Conservation (phyloP, 2,797 vertebrate species). For the Hippoglossus hippoglossus region DNA sequence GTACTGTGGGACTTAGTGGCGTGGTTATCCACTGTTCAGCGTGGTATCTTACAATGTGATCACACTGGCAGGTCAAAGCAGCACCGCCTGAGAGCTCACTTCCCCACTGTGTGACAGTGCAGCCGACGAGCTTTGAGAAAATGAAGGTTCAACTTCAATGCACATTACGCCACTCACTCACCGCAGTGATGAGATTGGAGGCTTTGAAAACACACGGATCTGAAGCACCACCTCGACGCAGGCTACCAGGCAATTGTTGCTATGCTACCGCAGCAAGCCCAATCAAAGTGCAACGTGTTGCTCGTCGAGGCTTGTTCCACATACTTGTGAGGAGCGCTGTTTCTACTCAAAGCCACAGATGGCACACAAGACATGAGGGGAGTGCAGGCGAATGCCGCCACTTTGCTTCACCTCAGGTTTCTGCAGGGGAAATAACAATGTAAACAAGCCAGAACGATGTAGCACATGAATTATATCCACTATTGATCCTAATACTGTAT, state of each 20-base stretch:
- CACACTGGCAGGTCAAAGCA: conserved; percentile 42
- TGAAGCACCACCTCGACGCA: conserved; percentile 72
- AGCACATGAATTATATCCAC: conserved; percentile 38
- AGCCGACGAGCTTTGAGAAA: conserved; percentile 59
- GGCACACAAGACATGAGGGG: conserved; percentile 36
- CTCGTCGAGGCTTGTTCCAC: conserved; percentile 67
- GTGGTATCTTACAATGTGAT: conserved; percentile 25
- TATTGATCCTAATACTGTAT: conserved; percentile 20
- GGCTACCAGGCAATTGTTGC: conserved; percentile 79
- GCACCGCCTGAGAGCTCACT: conserved; percentile 10
- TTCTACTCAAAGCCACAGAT: conserved; percentile 47
- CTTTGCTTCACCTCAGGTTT: conserved; percentile 22
- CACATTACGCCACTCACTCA: conserved; percentile 65
- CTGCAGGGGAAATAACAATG: conserved; percentile 9
- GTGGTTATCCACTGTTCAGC: conserved; percentile 29
- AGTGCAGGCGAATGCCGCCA: conserved; percentile 26
- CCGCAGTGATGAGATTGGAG: conserved; percentile 71
- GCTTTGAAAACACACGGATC: conserved; percentile 70
- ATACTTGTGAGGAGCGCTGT: conserved; percentile 59
- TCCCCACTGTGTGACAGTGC: conserved; percentile 9
- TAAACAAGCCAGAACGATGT: conserved; percentile 39
- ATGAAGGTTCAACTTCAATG: conserved; percentile 61
- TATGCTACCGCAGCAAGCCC: conserved; percentile 72
- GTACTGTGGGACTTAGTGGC: conserved; percentile 9
- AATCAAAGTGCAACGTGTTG: conserved; percentile 71